These are phyloP conservation scores for Erethizon dorsatum DNA, from an alignment of 2,797 vertebrate species.

Conservation along the genomic window DNA sequence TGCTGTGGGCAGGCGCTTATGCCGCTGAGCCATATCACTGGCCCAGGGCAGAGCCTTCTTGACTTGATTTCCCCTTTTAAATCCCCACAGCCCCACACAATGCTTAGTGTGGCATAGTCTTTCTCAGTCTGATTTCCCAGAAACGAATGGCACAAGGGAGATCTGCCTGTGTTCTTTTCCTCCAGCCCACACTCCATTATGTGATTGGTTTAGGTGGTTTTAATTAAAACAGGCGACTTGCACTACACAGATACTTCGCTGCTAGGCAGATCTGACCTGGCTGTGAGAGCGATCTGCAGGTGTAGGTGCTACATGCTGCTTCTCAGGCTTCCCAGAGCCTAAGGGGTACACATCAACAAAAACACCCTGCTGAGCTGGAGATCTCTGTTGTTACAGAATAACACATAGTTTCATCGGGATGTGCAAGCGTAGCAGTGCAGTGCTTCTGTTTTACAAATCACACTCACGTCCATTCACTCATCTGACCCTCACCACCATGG, in stretches of 20 bases:
- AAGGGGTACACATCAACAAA: constrained; percentile 62
- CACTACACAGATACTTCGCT: constrained; percentile 55
- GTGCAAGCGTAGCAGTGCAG: constrained; percentile 55
- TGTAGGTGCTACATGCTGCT: constrained; percentile 3
- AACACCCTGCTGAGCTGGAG: constrained; percentile 19
- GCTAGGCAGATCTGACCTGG: background rate
- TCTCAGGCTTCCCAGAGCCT: constrained; percentile 40
- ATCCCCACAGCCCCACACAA: background rate
- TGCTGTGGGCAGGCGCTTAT: too few relatives aligned
- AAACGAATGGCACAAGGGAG: background rate
- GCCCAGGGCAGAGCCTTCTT: background rate
- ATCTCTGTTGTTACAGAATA: constrained; percentile 74
- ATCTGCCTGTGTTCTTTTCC: background rate
- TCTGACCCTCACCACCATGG: background rate
- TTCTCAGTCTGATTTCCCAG: constrained; percentile 53
- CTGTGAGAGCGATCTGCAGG: constrained; percentile 65
- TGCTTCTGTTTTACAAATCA: constrained; percentile 47
- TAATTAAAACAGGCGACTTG: constrained; percentile 52
- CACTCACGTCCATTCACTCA: constrained; percentile 40
- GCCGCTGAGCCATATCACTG: too few relatives aligned
- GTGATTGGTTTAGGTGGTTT: constrained; percentile 37
- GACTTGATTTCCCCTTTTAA: background rate
- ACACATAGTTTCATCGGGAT: constrained; percentile 63
- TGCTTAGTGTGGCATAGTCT: background rate
- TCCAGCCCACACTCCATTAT: background rate